Percentiles rank a stretch among this genome's conserved stretches.
phyloP scores from a whole-genome alignment of 2,113 vertebrate species.

The Calidris pygmaea region DNA sequence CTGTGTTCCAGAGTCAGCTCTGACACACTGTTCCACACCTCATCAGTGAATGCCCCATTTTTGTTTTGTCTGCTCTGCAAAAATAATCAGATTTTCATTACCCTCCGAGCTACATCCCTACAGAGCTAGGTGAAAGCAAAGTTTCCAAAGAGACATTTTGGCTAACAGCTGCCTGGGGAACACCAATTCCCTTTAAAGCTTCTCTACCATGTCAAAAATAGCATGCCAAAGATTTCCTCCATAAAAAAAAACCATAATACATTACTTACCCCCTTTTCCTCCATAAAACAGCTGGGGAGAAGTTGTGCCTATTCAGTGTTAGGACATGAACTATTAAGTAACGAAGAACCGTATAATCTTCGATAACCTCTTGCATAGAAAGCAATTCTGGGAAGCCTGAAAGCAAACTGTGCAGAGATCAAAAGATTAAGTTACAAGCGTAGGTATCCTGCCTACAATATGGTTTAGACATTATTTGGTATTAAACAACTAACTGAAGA shows the following conservation, averaged over 20 bases:
- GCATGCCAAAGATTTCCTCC: background rate
- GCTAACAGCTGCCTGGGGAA: conserved; percentile 38
- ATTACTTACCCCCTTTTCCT: background rate
- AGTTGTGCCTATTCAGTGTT: background rate
- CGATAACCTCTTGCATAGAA: background rate
- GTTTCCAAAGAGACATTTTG: conserved; percentile 34
- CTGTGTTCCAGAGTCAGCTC: background rate
- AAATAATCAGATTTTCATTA: conserved; percentile 53
- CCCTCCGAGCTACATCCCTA: conserved; percentile 14
- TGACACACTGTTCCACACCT: conserved; percentile 47
- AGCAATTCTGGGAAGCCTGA: background rate
- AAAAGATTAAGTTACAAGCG: background rate
- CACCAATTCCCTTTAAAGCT: conserved; percentile 41
- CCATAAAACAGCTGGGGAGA: background rate
- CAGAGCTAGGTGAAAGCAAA: conserved; percentile 27
- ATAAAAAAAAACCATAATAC: background rate
- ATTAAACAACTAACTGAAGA: conserved; percentile 3
- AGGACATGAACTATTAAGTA: background rate
- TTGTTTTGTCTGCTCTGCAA: conserved; percentile 36
- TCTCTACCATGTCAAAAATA: conserved; percentile 7
- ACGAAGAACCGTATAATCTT: background rate
- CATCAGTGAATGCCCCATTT: conserved; percentile 36
- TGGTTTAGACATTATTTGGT: conserved; percentile 12
- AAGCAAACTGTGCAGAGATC: background rate
- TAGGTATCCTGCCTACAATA: background rate